Evolutionary conservation across 2,797 vertebrate genomes (phyloP).

Genomic region (Spatula clypeata): DNA sequence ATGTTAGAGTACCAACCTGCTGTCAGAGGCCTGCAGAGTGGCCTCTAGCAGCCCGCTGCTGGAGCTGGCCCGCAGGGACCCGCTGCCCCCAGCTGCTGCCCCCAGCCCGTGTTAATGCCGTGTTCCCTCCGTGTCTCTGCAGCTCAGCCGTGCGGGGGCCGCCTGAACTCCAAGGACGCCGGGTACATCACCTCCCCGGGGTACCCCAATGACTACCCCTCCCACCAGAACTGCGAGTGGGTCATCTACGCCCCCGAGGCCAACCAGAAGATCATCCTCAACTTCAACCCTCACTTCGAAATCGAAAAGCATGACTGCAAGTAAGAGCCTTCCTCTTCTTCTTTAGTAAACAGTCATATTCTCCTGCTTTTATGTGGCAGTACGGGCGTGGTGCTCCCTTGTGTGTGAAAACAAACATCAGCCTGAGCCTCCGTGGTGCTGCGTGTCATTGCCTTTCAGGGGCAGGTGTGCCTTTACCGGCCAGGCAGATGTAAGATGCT

Average conservation of each 20-base stretch:
- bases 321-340: constrained; percentile 81
- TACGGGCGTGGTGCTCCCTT: background rate
- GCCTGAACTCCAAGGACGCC: constrained; percentile 92
- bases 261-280: constrained; percentile 97
- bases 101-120: background rate
- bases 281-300: constrained; percentile 99
- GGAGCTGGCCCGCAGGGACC: background rate
- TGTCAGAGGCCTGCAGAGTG: constrained; percentile 50
- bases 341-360: background rate
- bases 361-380: background rate
- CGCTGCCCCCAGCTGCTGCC: constrained; percentile 23
- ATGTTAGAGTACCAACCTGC: constrained; percentile 2
- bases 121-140: constrained; percentile 70
- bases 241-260: constrained; percentile 94
- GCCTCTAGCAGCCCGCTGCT: constrained; percentile 20
- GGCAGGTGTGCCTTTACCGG: background rate
- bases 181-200: constrained; percentile 98
- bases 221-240: constrained; percentile 98
- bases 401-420: background rate
- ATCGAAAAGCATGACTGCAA: constrained; percentile 99
- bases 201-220: constrained; percentile 97
- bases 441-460: background rate
- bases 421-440: background rate
- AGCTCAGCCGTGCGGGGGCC: constrained; percentile 90
- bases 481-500: background rate